phyloP scores from a whole-genome alignment of 2,113 vertebrate species.

The Romanogobio albipinnatus region DNA sequence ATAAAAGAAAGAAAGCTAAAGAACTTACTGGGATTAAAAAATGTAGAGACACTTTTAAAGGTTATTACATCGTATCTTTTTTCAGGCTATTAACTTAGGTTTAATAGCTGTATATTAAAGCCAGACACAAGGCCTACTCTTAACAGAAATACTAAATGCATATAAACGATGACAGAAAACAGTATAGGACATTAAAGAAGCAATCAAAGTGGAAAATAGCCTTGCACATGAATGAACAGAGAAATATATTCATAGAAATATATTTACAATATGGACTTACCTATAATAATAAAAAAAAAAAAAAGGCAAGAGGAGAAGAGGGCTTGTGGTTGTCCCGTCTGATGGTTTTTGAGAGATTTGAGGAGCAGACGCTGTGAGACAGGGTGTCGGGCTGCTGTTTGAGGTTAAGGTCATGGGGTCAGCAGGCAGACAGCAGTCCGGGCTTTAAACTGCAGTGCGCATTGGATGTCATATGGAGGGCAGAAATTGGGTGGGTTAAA shows the following conservation, averaged over 20 bases:
- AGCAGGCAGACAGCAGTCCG: conserved; percentile 43
- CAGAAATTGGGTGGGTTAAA: conserved; percentile 33
- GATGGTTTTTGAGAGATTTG: conserved; percentile 4
- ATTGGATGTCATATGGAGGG: conserved; percentile 38
- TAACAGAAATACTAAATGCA: background rate
- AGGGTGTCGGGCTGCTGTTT: conserved; percentile 19
- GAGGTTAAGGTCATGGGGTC: conserved; percentile 38
- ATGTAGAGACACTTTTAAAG: background rate
- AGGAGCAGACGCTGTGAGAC: conserved; percentile 34
- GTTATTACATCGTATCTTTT: background rate
- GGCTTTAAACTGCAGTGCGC: background rate
- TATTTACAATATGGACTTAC: conserved; percentile 11
- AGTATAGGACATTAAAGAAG: background rate
- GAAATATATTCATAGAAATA: background rate
- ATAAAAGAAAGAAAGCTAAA: background rate
- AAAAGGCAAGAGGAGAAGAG: background rate
- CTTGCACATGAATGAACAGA: background rate
- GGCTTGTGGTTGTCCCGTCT: background rate
- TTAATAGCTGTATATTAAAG: background rate
- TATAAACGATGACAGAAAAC: background rate
- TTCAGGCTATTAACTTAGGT: background rate
- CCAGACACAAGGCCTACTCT: background rate
- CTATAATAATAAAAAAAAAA: background rate
- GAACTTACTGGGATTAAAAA: background rate
- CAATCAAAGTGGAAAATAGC: background rate